Base-by-base conservation (phyloP, 2,113 vertebrate genomes). In the Burhinus bistriatus region DNA sequence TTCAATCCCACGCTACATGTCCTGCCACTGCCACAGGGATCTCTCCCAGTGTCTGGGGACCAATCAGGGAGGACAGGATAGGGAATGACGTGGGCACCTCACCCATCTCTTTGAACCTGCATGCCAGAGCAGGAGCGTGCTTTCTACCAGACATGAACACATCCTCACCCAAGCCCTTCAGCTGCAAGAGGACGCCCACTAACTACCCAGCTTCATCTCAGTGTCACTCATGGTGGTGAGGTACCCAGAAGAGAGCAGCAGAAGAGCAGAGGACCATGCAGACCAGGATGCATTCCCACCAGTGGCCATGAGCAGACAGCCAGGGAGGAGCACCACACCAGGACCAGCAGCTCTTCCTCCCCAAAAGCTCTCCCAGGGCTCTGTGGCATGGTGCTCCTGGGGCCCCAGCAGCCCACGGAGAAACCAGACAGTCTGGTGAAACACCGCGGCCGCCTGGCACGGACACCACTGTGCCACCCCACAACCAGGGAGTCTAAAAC, bases 361-460 rank as follows among this genome's bases (percentile, higher is more conserved):
- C 36, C 40, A 49, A 18, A 65, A 64, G 8, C n/a, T 9, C 49
- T 55, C 23, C 47, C 3, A 2, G 15, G 19, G 15, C 12, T 25
- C 32, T 17, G 11, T 2, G 4, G 23, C 15, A 6, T 9, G 9
- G 14, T 49, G 49, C 49, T 49, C 21, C 49, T 11, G 6, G 49
- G 11, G 49, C 23, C 12, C 49, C 12, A 12, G 21, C 49, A 51
- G 49, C 22, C 49, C 49, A 25, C 49, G 12, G 23, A 25, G 49
- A 51, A 51, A 51, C 49, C 49, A 51, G 49, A 51, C 22, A 5
- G 49, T 11, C 12, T 4, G 45, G 15, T 18, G 22, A 47, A 29
- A 22, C 42, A 4, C 14, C 21, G 16, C 40, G 8, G 72, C 16
- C 4, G 0, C 23, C 55, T 4, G 0, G 12, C 52, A 75, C 2